Base-by-base conservation (phyloP, 2,797 vertebrate genomes). In the Molothrus aeneus region DNA sequence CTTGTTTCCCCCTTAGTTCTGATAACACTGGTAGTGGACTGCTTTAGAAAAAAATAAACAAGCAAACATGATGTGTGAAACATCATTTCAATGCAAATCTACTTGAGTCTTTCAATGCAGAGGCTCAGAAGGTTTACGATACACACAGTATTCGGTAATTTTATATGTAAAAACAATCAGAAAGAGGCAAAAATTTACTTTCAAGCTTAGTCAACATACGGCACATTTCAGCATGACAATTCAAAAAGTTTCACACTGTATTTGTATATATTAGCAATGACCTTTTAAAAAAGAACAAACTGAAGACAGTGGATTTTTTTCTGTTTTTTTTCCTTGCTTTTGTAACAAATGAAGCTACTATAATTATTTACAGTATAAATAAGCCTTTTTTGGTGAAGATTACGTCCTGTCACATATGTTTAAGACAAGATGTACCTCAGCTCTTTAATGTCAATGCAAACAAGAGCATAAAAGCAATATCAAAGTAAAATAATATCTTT, bases 101-200 rank as follows among this genome's bases (percentile, higher is more conserved):
- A 96, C 88, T 97, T 29, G 80, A 96, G 82, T 94, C 84, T 92
- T 97, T 95, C 81, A 81, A 96, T 5, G 95, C 89, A 95, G 95
- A 97, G 97, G 96, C 96, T 96, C 92, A 90, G 95, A 91, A 92
- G 75, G 70, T 97, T 94, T 93, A 95, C 89, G 38, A 97, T 97
- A 97, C 75, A 98, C 98, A 98, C 98, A 98, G 98, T 98, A 98
- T 98, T 96, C 97, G 98, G 98, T 98, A 97, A 89, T 94, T 96
- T 96, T 82, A 97, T 97, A 97, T 69, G 94, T 97, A 98, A 97
- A 98, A 98, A 98, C 95, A 94, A 96, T 97, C 97, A 97, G 96
- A 98, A 97, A 97, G 92, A 97, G 94, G 94, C 94, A 95, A 96
- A 96, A 97, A 97, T 91, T 96, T 97, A 97, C 96, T 97, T 94